Conservation (phyloP, 2,113 vertebrate genomes). For the Tachysurus vachellii region DNA sequence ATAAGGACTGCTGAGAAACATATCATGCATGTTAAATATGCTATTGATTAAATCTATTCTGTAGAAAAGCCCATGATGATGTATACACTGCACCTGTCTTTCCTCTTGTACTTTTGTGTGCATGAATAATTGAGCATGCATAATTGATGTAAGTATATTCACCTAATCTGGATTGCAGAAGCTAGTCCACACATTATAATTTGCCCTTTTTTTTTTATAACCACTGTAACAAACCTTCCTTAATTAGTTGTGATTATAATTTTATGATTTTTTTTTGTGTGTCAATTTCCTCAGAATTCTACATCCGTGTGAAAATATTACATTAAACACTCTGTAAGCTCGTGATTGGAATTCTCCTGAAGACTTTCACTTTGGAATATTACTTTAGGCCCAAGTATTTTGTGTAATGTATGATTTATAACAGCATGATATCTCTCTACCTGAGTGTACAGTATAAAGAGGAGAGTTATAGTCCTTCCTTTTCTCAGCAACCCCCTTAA, state of each 20-base stretch:
- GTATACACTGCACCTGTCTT: slow-evolving; percentile 67
- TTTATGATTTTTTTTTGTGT: background rate
- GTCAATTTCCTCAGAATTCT: background rate
- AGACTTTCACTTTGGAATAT: slow-evolving; percentile 10
- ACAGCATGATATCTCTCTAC: slow-evolving; percentile 6
- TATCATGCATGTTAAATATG: background rate
- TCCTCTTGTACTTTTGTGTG: slow-evolving; percentile 47
- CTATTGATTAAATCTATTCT: slow-evolving; percentile 10
- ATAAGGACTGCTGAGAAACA: background rate
- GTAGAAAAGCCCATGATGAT: slow-evolving; percentile 55
- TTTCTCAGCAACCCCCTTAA: slow-evolving; percentile 45
- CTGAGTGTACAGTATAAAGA: slow-evolving; percentile 23
- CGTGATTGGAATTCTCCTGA: background rate
- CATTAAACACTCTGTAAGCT: background rate
- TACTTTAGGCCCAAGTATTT: slow-evolving; percentile 4
- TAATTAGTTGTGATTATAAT: background rate
- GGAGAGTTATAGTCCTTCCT: slow-evolving; percentile 55
- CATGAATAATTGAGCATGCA: slow-evolving; percentile 73
- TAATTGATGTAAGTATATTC: slow-evolving; percentile 43
- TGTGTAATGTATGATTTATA: slow-evolving; percentile 28
- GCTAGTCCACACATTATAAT: slow-evolving; percentile 2
- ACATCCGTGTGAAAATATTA: background rate
- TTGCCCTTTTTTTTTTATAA: background rate
- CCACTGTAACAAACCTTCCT: slow-evolving; percentile 5
- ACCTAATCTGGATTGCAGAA: slow-evolving; percentile 30